Conservation (phyloP, 37 sponge, comb jelly and placozoan genomes). For the Bolinopsis microptera region DNA sequence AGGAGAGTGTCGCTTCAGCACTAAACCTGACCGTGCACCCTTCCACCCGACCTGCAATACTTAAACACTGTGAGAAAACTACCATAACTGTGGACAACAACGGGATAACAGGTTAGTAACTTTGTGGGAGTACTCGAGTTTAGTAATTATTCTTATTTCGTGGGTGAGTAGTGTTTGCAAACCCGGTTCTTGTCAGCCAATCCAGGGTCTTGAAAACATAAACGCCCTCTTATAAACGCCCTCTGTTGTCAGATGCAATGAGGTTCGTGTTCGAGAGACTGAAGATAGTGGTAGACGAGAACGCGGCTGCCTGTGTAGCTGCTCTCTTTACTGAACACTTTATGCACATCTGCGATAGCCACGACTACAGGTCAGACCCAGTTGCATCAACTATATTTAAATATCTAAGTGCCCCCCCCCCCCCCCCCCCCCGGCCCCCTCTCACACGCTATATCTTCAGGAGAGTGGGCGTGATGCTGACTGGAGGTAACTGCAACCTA, state of each 20-base stretch:
- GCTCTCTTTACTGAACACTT: not conserved
- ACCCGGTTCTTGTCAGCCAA: too few relatives aligned
- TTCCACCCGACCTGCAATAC: not conserved
- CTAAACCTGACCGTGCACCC: constrained; percentile 27
- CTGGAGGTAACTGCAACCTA: constrained; percentile 18
- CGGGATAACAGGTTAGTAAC: not conserved
- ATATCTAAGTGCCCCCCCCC: too few relatives aligned
- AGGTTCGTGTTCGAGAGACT: not conserved
- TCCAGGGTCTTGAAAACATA: too few relatives aligned
- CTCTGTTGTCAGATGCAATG: not conserved
- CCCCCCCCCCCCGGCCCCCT: too few relatives aligned
- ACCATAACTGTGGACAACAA: not conserved
- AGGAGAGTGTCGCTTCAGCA: not conserved
- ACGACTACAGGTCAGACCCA: not conserved
- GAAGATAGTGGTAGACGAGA: not conserved
- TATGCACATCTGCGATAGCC: not conserved
- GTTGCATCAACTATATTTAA: too few relatives aligned
- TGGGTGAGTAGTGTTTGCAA: too few relatives aligned
- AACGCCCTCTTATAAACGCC: too few relatives aligned
- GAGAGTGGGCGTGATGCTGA: constrained; percentile 4
- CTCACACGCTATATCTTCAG: too few relatives aligned
- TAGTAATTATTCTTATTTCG: too few relatives aligned
- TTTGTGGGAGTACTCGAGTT: too few relatives aligned
- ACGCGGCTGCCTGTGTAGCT: not conserved
- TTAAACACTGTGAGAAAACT: not conserved